Evolutionary conservation across 2,888 invertebrate genomes (phyloP), one percentile per base, ranked within the genome.

Genomic region (Microchrysa polita): DNA sequence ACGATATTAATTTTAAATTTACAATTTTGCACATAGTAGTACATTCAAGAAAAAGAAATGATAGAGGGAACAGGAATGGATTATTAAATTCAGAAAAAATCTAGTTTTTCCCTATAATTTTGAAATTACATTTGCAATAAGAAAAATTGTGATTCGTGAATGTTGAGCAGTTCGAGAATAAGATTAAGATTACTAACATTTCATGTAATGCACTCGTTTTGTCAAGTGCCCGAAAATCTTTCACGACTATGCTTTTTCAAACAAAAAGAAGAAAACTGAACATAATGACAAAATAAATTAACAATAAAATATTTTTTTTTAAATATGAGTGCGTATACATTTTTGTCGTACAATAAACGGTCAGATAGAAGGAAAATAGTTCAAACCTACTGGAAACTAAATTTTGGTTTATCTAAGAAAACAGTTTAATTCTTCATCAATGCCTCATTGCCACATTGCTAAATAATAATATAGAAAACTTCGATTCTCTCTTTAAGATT

Each of bases 151-250:
- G 27, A 34, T 34, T 2, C 27, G 72, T 59, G 72, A 59, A 61
- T 59, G 61, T 72, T 72, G 72, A 72, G 72, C 72, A 72, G 61
- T 48, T 72, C 72, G 72, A 72, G 48, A 72, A 60, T 16, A 23
- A 57, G 9, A 67, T 22, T 12, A 34, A 34, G n/a, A 34, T 53
- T 2, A 67, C 4, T 9, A 34, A 34, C 5, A 42, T 20, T 52
- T 72, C 60, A 61, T 18, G 60, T 16, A 20, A 69, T 69, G 69
- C 69, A 69, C 69, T 69, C 40, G n/a, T 69, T 20, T 53, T 53
- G 16, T 34, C 23, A 23, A 5, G 20, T 60, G 14, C 12, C 27
- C n/a, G n/a, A n/a, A n/a, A n/a, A n/a, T n/a, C n/a, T 23, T 23
- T 12, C 22, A 55, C 48, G 67, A 48, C 7, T 18, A 67, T 52